Evolutionary conservation across 2,888 invertebrate species (phyloP).

Genomic region (Lithophane ornitopus): DNA sequence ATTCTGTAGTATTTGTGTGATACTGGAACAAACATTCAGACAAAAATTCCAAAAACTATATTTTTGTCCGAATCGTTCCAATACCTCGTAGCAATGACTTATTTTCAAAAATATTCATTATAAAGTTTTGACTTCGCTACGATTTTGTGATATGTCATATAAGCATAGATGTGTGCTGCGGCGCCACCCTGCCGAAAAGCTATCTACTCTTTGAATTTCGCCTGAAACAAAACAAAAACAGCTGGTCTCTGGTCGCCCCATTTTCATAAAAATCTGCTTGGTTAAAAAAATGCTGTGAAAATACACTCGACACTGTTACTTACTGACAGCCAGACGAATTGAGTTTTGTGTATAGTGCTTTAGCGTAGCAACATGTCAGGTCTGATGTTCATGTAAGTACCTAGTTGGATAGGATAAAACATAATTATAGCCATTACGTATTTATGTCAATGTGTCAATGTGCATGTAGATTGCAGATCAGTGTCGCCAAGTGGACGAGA

Average conservation of each 20-base stretch:
- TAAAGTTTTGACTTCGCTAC: no score
- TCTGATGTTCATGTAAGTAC: neutral
- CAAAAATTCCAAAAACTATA: no score
- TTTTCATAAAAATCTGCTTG: neutral
- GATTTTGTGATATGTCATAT: neutral
- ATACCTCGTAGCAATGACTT: no score
- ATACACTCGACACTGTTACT: neutral
- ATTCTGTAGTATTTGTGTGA: no score
- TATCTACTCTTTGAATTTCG: neutral
- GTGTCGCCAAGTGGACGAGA: neutral
- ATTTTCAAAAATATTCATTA: no score
- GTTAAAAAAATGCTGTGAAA: neutral
- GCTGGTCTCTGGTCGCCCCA: neutral
- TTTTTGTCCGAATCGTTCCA: no score
- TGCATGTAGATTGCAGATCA: conserved; percentile 5
- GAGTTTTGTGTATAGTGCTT: conserved; percentile 6
- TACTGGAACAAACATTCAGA: no score
- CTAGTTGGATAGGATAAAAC: neutral
- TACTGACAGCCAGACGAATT: neutral
- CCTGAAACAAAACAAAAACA: neutral
- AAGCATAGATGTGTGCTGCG: neutral
- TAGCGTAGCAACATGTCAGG: conserved; percentile 1
- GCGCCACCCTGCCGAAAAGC: neutral
- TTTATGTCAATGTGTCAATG: neutral
- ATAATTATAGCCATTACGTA: neutral